Conservation (phyloP, 2,888 invertebrate genomes). For the Drosophila stalkeri region DNA sequence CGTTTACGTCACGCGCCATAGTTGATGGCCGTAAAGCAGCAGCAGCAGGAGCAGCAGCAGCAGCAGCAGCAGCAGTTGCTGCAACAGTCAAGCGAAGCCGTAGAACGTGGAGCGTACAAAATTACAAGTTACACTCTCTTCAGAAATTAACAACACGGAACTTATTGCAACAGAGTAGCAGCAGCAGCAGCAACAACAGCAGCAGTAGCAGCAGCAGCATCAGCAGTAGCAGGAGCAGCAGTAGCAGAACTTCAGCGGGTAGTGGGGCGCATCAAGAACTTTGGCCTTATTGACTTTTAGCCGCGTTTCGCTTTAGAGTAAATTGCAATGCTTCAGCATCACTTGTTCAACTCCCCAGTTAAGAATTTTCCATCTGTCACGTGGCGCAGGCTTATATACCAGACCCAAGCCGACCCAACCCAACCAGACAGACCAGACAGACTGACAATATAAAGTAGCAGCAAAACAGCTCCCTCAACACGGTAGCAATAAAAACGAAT, state of each 20-base stretch:
- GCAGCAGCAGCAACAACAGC: slow-evolving; percentile 43
- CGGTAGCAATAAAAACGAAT: slow-evolving; percentile 47
- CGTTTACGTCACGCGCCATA: slow-evolving; percentile 68
- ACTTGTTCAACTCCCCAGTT: slow-evolving; percentile 36
- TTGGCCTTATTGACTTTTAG: slow-evolving; percentile 69
- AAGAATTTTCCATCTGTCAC: slow-evolving; percentile 36
- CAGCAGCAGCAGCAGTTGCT: slow-evolving; percentile 21
- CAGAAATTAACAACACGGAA: slow-evolving; percentile 82
- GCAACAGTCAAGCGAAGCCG: slow-evolving; percentile 48
- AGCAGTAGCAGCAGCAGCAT: slow-evolving; percentile 35
- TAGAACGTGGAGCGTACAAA: slow-evolving; percentile 58
- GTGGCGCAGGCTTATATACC: slow-evolving; percentile 27
- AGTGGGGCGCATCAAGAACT: slow-evolving; percentile 7
- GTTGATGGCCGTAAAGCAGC: slow-evolving; percentile 62
- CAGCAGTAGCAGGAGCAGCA: slow-evolving; percentile 6
- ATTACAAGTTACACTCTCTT: slow-evolving; percentile 79
- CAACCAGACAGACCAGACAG: not conserved
- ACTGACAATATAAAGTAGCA: slow-evolving; percentile 11
- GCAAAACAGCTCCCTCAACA: slow-evolving; percentile 13
- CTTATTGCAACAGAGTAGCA: slow-evolving; percentile 69
- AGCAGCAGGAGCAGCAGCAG: slow-evolving; percentile 15
- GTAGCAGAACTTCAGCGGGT: not conserved
- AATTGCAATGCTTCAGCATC: slow-evolving; percentile 50
- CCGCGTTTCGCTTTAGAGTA: slow-evolving; percentile 38
- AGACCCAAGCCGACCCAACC: not conserved